phyloP scores from a whole-genome alignment of 2,113 vertebrate genomes.

The Neodontobutis hainanensis region DNA sequence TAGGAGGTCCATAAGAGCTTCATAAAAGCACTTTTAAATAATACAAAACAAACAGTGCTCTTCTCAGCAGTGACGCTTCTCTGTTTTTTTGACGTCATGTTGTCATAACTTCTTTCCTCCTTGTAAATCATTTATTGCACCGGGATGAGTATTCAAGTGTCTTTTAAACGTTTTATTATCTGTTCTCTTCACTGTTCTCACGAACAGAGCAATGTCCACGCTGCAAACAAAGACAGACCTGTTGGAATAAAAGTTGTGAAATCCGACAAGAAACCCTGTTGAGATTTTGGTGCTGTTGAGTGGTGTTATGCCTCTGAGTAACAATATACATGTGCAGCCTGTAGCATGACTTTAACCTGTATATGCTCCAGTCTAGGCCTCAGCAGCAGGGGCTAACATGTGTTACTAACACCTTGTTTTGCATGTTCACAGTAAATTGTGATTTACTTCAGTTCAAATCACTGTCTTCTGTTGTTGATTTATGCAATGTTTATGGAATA shows the following conservation, averaged over 20 bases:
- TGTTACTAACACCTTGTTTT: background rate
- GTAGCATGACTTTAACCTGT: background rate
- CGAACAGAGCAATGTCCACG: conserved; percentile 1
- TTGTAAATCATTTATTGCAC: conserved; percentile 34
- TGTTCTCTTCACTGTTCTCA: background rate
- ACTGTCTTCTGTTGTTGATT: too few species aligned
- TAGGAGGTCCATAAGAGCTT: background rate
- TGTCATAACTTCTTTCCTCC: background rate
- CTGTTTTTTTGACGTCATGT: conserved; percentile 1
- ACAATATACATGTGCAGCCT: background rate
- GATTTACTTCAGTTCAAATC: too few species aligned
- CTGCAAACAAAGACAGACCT: background rate
- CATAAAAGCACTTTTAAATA: conserved; percentile 8
- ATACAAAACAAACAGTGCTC: conserved; percentile 7
- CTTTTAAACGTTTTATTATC: conserved; percentile 15
- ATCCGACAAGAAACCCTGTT: conserved; percentile 3
- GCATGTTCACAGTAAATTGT: background rate
- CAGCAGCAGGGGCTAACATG: background rate
- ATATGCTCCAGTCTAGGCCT: background rate
- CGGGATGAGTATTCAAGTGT: conserved; percentile 4
- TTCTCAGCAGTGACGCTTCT: conserved; percentile 6
- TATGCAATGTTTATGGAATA: too few species aligned
- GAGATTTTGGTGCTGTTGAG: background rate
- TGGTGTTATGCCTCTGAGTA: background rate
- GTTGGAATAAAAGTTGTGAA: conserved; percentile 4